Evolutionary conservation across 2,113 vertebrate species (phyloP).

Genomic region (Machaerirhynchus nigripectus): DNA sequence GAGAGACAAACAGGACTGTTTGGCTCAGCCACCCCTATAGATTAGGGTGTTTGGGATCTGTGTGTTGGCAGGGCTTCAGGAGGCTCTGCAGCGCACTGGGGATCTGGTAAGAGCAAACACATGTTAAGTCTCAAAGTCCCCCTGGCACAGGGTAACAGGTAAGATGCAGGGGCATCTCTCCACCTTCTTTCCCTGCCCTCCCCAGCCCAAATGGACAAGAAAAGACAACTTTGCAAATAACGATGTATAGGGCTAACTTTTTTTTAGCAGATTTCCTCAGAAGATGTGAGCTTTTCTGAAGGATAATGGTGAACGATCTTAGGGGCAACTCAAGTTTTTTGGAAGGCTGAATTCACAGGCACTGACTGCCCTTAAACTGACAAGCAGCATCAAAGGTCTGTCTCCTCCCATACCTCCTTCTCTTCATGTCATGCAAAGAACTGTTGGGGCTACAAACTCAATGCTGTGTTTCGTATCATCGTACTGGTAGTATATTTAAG

Average conservation of each 20-base stretch:
- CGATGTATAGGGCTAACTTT: neutral
- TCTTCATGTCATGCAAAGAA: neutral
- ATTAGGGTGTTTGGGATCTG: neutral
- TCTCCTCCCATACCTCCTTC: neutral
- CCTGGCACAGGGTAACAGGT: neutral
- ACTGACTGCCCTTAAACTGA: neutral
- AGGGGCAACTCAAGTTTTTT: neutral
- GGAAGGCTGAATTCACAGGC: neutral
- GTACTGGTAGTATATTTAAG: neutral
- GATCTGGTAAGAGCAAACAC: neutral
- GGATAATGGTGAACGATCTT: neutral
- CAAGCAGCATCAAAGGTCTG: neutral
- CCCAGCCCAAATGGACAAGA: neutral
- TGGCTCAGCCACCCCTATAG: neutral
- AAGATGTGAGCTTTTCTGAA: neutral
- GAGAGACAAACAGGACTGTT: neutral
- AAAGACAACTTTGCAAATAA: neutral
- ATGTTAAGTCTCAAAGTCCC: neutral
- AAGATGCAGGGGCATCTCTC: neutral
- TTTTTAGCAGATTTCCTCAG: neutral
- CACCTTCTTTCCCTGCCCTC: neutral
- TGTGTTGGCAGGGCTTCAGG: neutral
- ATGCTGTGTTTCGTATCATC: fast-evolving
- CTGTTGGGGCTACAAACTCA: neutral
- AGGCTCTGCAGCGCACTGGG: neutral